A percentile compares a stretch with the other conserved stretches of the same genome.
phyloP scores from a whole-genome alignment of 2,113 vertebrate genomes.

The Ceuthmochares aereus region DNA sequence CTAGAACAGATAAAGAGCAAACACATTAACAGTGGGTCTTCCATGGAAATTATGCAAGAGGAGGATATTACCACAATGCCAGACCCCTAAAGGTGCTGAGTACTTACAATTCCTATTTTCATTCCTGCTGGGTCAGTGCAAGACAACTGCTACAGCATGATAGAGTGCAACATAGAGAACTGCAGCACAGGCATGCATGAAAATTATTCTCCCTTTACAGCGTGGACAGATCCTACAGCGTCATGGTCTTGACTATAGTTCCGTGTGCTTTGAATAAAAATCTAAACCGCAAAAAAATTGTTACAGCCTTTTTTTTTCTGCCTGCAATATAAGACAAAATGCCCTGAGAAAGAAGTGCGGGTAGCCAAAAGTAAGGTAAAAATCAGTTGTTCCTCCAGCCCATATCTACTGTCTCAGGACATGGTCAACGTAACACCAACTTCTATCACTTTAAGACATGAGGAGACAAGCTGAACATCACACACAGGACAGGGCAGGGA shows the following conservation, averaged over 20 bases:
- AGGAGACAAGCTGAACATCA: background rate
- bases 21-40: background rate
- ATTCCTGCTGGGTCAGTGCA: background rate
- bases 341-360: background rate
- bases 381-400: background rate
- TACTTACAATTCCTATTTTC: background rate
- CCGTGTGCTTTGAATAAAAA: background rate
- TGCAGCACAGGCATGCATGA: background rate
- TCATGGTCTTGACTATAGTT: background rate
- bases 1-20: background rate
- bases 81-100: constrained; percentile 2
- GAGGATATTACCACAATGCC: background rate
- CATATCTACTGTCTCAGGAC: background rate
- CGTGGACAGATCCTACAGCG: background rate
- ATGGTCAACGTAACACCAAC: background rate
- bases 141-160: background rate
- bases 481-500: background rate
- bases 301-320: background rate
- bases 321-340: background rate
- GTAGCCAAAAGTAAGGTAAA: rapidly evolving
- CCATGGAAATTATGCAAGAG: constrained; percentile 7
- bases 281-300: background rate
- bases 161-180: background rate
- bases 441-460: background rate
- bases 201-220: background rate